Base-by-base conservation (phyloP, 2,797 vertebrate species). In the Xenentodon cancila region DNA sequence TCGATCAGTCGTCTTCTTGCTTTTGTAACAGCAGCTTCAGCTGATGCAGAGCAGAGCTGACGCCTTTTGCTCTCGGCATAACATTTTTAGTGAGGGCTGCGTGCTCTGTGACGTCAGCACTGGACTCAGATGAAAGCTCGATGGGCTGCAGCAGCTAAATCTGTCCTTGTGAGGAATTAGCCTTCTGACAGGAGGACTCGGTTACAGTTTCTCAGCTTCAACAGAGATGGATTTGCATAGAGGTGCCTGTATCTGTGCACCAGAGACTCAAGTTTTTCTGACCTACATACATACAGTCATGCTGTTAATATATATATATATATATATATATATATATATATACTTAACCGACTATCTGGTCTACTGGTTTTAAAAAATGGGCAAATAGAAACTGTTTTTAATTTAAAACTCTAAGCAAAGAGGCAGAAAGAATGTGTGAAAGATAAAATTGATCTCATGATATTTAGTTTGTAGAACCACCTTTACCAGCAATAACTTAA, bases 101-200 rank as follows among this genome's bases (percentile, higher is more conserved):
- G 7, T 21, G 20, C 57, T 68, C 58, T 16, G 32, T 75, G 87
- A 76, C 79, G 77, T 76, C 83, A 78, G 61, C 46, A 21, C 67
- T 84, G 73, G 79, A 75, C 72, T 54, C 30, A 60, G 82, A 89
- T 88, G 84, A 89, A 89, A 86, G 84, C 74, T 55, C 21, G 55
- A 79, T 59, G 68, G 66, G 79, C 66, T 15, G 58, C 51, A 4
- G 53, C 20, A 46, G 79, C 81, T 88, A 82, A 84, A 84, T 87
- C 56, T 62, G 86, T 85, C 79, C 66, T 66, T 65, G 75, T 64
- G 65, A 80, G 54, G 82, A 83, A 87, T 89, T 87, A 87, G 78
- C 44, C 59, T 64, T 75, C 65, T 80, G 80, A 84, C 81, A 81
- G 81, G 59, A 67, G 66, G 67, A 76, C 84, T 80, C 77, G 53